These are phyloP conservation scores for Nematostella vectensis DNA, from an alignment of 92 coral and sea anemone species.

Conservation along the genomic window DNA sequence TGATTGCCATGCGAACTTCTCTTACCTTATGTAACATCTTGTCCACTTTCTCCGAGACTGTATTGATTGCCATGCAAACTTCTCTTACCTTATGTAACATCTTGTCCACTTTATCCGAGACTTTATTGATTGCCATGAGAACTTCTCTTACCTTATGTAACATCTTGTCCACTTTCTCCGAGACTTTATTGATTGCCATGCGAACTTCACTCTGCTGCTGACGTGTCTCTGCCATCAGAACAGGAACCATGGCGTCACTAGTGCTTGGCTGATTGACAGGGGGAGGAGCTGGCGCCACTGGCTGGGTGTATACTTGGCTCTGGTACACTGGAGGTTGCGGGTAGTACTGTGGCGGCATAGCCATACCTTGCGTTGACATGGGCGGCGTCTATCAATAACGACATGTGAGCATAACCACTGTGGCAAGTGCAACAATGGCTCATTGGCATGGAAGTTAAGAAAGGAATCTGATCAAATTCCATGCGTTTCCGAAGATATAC, in stretches of 20 bases:
- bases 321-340: slow-evolving; percentile 52
- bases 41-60: too few relatives aligned
- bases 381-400: too few relatives aligned
- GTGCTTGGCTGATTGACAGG: slow-evolving; percentile 55
- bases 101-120: slow-evolving; percentile 85
- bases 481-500: too few relatives aligned
- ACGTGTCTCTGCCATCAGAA: slow-evolving; percentile 93
- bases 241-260: slow-evolving; percentile 94
- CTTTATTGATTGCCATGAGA: slow-evolving; percentile 80
- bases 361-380: slow-evolving; percentile 62
- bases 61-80: too few relatives aligned
- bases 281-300: slow-evolving; percentile 54
- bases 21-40: too few relatives aligned
- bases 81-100: slow-evolving; percentile 80
- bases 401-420: too few relatives aligned
- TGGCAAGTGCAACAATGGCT: background rate
- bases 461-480: too few relatives aligned
- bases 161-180: slow-evolving; percentile 85
- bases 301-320: slow-evolving; percentile 30
- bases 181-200: slow-evolving; percentile 77
- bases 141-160: slow-evolving; percentile 88
- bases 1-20: too few relatives aligned
- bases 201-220: slow-evolving; percentile 96
- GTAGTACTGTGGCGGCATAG: slow-evolving; percentile 51
- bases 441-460: background rate